Evolutionary conservation across 2,113 vertebrate species (phyloP), one percentile per base, ranked within the genome.

Genomic region (Hyla sarda): DNA sequence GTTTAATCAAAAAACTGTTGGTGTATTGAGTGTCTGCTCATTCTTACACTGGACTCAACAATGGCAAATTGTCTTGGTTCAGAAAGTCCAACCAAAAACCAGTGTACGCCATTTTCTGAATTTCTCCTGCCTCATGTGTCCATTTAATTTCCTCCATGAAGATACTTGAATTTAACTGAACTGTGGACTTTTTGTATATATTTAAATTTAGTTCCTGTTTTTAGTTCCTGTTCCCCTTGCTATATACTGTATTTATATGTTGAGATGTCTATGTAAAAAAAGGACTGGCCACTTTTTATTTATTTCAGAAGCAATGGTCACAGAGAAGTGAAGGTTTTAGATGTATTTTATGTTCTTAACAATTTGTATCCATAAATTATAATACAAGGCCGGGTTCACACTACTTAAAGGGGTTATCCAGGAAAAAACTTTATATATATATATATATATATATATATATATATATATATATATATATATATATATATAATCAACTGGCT

Each of bases 141-240:
- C 47, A 56, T 86, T 73, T 73, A 73, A 58, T 73, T 86, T 56
- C 47, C 54, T 78, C 58, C 19, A 10, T 58, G 84, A 87, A 91
- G 90, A 91, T 93, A 93, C 93, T 93, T 93, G 93, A 93, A 93
- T 90, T 72, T 48, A 54, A 58, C 28, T 86, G 28, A 88, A 90
- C 84, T 75, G 87, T 89, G 87, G 88, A 88, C 58, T 76, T 50
- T 69, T 54, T 86, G 28, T 91, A 74, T 90, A 83, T 90, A 25
- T 90, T 87, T 91, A 90, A 77, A 90, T 84, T 75, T 90, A 89
- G 89, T 90, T 80, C n/a, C n/a, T n/a, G n/a, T n/a, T 88, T 91
- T 88, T 88, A 89, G 30, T 89, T 28, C 16, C 75, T 88, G 82
- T 88, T n/a, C n/a, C 16, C 89, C 86, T 14, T 65, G 25, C 23